Conservation (phyloP, 2,113 vertebrate genomes). For the Brachyhypopomus gauderio region DNA sequence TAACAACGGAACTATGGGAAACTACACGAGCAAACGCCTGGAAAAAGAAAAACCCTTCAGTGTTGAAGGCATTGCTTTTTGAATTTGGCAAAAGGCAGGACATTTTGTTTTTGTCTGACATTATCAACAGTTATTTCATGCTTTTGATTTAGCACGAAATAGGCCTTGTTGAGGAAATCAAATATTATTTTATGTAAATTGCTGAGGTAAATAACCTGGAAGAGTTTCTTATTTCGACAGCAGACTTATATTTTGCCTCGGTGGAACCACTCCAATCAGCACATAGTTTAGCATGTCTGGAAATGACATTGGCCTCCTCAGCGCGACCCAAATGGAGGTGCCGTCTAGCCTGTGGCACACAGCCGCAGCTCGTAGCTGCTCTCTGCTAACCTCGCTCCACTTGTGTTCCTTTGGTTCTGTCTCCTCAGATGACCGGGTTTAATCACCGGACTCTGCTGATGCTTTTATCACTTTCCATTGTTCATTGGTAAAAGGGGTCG, state of each 20-base stretch:
- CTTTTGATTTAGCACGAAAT: neutral
- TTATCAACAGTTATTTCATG: constrained; percentile 8
- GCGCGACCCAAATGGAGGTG: neutral
- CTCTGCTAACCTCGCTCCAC: constrained; percentile 36
- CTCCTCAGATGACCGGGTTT: too few relatives aligned
- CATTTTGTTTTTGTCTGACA: neutral
- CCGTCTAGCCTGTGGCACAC: constrained; percentile 27
- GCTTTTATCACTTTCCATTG: constrained; percentile 40
- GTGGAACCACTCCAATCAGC: neutral
- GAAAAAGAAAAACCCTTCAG: constrained; percentile 2
- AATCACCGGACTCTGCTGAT: constrained; percentile 36
- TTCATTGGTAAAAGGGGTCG: constrained; percentile 41
- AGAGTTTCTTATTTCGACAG: constrained; percentile 14
- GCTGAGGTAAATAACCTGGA: neutral
- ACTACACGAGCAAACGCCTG: neutral
- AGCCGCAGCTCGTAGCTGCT: constrained; percentile 33
- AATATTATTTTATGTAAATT: constrained; percentile 4
- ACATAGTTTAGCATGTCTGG: constrained; percentile 13
- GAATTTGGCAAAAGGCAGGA: neutral
- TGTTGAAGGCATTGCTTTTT: neutral
- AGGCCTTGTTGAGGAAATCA: neutral
- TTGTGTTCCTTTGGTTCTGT: constrained; percentile 30
- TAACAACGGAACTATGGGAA: neutral
- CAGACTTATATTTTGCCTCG: constrained; percentile 6
- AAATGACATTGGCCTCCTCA: constrained; percentile 11